These are phyloP conservation scores for Seriola quinqueradiata DNA, from an alignment of 2,113 vertebrate genomes.

Conservation along the genomic window DNA sequence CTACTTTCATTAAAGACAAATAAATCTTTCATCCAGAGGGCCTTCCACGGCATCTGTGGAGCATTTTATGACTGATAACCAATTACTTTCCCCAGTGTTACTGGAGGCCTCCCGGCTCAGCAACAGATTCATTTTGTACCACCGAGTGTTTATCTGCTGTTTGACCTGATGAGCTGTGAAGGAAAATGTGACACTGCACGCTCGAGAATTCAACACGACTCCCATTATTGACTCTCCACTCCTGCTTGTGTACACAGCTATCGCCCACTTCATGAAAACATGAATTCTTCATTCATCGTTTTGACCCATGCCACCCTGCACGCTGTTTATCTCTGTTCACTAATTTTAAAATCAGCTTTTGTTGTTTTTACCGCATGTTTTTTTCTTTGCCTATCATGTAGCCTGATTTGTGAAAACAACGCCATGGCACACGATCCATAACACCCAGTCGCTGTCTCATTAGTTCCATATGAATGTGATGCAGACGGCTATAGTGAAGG, in stretches of 20 bases:
- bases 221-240: slow-evolving; percentile 2
- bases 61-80: slow-evolving; percentile 14
- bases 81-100: background rate
- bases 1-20: slow-evolving; percentile 32
- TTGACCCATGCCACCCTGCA: background rate
- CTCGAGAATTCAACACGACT: background rate
- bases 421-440: background rate
- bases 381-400: background rate
- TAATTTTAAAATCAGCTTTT: background rate
- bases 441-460: slow-evolving; percentile 35
- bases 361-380: background rate
- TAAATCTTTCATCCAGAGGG: slow-evolving; percentile 1
- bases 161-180: slow-evolving; percentile 18
- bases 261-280: background rate
- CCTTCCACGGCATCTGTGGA: background rate
- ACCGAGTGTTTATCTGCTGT: background rate
- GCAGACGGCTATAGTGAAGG: slow-evolving; percentile 43
- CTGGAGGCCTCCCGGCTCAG: background rate
- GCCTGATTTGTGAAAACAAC: slow-evolving; percentile 1
- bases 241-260: background rate
- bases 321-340: background rate
- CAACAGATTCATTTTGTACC: background rate
- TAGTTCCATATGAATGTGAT: slow-evolving; percentile 31
- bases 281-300: background rate
- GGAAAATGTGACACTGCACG: slow-evolving; percentile 8